Evolutionary conservation across 2,888 invertebrate species (phyloP), one percentile per base, ranked within the genome.

Genomic region (Crocallis elinguaria): DNA sequence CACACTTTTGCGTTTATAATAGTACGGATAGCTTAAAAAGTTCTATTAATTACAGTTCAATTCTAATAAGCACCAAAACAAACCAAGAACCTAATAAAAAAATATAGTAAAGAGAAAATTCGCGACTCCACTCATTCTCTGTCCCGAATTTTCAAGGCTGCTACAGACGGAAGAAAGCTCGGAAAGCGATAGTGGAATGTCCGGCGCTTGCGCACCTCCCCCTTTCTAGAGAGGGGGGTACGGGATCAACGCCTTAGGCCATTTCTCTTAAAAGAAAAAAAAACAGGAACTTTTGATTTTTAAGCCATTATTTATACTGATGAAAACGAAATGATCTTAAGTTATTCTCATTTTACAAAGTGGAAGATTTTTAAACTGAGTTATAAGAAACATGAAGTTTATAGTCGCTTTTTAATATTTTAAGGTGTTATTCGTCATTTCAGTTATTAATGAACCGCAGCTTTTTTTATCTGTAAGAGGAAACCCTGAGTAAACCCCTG

Each of bases 171-270:
- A 89, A 87, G 90, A 90, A 90, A 90, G 89, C 88, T 88, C 80
- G 82, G 72, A 90, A 90, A 90, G 90, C 84, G 90, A 90, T 73
- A 90, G 90, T 90, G 90, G 89, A 88, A 89, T 90, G 83, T 44
- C 73, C 72, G 65, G 77, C 79, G 80, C 84, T 73, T 73, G 76
- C 82, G 77, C 77, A 77, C 62, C 60, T 59, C 49, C 49, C 30
- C 42, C 42, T 12, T 5, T 36, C 19, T 27, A 43, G 17, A 48
- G 55, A 39, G 46, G 27, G 51, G 46, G 59, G 43, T 45, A 32
- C 46, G 63, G 76, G 84, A 79, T 79, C 85, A 82, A 78, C 68
- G 82, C 78, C 82, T 75, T 45, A 50, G 71, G 74, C 66, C 73
- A 73, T 73, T 73, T 74, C 70, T 73, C 69, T 72, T 65, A 11